These are phyloP conservation scores for Synergus itoensis DNA, from an alignment of 2,888 invertebrate genomes.

Conservation along the genomic window DNA sequence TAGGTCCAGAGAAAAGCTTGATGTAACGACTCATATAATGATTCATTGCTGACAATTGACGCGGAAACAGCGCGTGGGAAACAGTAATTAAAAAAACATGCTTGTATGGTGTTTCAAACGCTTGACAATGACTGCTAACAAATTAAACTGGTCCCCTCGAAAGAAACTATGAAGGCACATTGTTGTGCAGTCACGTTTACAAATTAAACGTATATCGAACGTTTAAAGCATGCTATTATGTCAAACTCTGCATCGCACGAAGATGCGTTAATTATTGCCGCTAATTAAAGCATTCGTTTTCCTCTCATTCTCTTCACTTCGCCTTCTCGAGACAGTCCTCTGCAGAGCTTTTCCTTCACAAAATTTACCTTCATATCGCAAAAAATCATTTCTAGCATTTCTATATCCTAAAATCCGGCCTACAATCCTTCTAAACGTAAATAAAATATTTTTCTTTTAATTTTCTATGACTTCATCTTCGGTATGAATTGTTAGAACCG, in stretches of 20 bases:
- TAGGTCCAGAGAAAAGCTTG: neutral
- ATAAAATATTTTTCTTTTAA: too few species aligned
- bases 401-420: too few species aligned
- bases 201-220: constrained; percentile 29
- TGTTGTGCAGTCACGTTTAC: constrained; percentile 13
- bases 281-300: constrained; percentile 57
- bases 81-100: constrained; percentile 25
- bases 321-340: constrained; percentile 19
- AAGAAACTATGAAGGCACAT: constrained; percentile 21
- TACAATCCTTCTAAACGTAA: too few species aligned
- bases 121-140: constrained; percentile 22
- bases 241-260: neutral
- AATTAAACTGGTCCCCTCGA: neutral
- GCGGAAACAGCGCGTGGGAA: constrained; percentile 11
- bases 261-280: constrained; percentile 59
- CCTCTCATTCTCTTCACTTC: constrained; percentile 25
- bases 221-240: constrained; percentile 15
- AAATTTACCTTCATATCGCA: neutral
- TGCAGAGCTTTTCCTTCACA: neutral
- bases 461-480: too few species aligned
- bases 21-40: neutral
- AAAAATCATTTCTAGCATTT: too few species aligned
- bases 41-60: neutral
- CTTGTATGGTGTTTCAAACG: constrained; percentile 11
- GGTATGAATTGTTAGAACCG: too few species aligned